phyloP scores from a whole-genome alignment of 2,888 invertebrate species.

The Platynereis dumerilii region DNA sequence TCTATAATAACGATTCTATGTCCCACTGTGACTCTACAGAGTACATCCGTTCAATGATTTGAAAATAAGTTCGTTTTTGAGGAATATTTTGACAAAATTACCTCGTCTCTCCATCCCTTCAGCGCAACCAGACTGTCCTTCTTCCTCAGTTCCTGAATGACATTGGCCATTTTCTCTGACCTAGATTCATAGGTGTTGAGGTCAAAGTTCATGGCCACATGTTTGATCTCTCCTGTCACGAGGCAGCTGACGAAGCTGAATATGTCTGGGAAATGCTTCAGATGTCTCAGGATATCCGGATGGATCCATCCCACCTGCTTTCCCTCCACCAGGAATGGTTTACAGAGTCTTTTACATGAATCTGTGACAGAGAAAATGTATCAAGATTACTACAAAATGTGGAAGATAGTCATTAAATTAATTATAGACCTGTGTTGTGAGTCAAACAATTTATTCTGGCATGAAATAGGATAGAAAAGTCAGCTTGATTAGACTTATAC shows the following conservation, averaged over 20 bases:
- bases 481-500: too few relatives aligned
- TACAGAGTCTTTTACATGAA: constrained; percentile 78
- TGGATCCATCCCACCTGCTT: constrained; percentile 88
- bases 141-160: constrained; percentile 77
- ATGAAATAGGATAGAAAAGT: too few relatives aligned
- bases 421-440: too few relatives aligned
- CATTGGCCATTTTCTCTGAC: constrained; percentile 78
- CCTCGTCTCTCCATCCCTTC: constrained; percentile 90
- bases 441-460: too few relatives aligned
- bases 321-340: constrained; percentile 86
- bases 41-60: too few relatives aligned
- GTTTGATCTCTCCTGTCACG: constrained; percentile 20
- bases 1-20: too few relatives aligned
- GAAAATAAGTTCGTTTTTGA: too few relatives aligned
- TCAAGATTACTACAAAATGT: too few relatives aligned
- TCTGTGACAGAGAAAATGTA: constrained; percentile 66
- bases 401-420: too few relatives aligned
- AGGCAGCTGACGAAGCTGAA: constrained; percentile 35
- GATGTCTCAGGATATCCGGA: constrained; percentile 78
- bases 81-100: too few relatives aligned
- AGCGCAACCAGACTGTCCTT: constrained; percentile 77
- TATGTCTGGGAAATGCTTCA: constrained; percentile 82
- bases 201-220: constrained; percentile 14
- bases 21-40: too few relatives aligned
- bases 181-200: constrained; percentile 85